Evolutionary conservation across 1,140 invertebrate species (phyloP).

Genomic region (Proctacanthus coquilletti): DNA sequence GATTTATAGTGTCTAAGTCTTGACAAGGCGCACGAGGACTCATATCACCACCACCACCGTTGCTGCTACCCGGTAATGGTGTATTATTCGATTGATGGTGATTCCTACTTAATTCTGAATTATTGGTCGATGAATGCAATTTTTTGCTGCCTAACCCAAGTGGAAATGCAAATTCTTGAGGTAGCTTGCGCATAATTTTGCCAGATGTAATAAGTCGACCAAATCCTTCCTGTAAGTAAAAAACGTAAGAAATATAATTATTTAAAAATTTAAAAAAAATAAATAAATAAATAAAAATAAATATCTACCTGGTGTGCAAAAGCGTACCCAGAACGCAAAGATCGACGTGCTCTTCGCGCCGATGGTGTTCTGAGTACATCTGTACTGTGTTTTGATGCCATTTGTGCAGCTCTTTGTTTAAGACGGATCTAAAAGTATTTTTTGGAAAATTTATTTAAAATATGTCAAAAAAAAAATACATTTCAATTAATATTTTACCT

Average conservation of each 20-base stretch:
- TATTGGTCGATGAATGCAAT: slow-evolving; percentile 17
- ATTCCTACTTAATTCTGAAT: slow-evolving; percentile 21
- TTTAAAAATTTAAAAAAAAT: neutral
- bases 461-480: neutral
- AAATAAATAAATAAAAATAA: neutral
- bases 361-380: slow-evolving; percentile 71
- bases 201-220: slow-evolving; percentile 94
- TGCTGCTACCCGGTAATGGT: slow-evolving; percentile 5
- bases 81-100: slow-evolving; percentile 33
- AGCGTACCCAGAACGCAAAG: slow-evolving; percentile 91
- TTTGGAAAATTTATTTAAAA: neutral
- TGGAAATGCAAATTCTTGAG: slow-evolving; percentile 35
- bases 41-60: slow-evolving; percentile 12
- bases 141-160: slow-evolving; percentile 24
- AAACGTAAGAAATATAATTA: neutral
- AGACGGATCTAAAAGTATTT: slow-evolving; percentile 17
- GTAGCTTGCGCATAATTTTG: slow-evolving; percentile 84
- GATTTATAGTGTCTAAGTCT: slow-evolving; percentile 49
- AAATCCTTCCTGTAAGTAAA: slow-evolving; percentile 66
- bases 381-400: slow-evolving; percentile 52
- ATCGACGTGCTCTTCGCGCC: slow-evolving; percentile 68
- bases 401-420: slow-evolving; percentile 54
- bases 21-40: slow-evolving; percentile 38
- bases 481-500: slow-evolving; percentile 58
- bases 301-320: slow-evolving; percentile 66